A percentile compares a stretch with the other conserved stretches of the same genome.
Conservation (phyloP, 2,888 invertebrate genomes). For the Ochropacha duplaris region DNA sequence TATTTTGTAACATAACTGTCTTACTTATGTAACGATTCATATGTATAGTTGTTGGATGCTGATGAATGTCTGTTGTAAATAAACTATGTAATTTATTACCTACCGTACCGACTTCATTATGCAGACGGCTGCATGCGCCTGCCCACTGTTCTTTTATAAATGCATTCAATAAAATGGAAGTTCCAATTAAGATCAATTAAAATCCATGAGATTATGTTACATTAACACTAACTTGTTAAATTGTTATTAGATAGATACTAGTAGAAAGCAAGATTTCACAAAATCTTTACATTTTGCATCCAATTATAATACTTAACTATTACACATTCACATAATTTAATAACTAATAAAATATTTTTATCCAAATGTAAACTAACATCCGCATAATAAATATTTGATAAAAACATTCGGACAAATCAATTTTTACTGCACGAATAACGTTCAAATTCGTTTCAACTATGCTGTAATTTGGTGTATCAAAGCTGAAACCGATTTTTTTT, state of each 20-base stretch:
- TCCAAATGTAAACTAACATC: conserved; percentile 4
- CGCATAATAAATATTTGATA: conserved; percentile 10
- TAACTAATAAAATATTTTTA: no score
- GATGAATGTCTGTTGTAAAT: conserved; percentile 24
- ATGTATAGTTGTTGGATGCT: conserved; percentile 33
- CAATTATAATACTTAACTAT: no score
- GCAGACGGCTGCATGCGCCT: not conserved
- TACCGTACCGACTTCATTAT: not conserved
- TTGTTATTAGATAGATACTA: no score
- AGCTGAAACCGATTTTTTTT: not conserved
- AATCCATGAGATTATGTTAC: no score
- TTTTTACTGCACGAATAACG: conserved; percentile 22
- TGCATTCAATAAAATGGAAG: not conserved
- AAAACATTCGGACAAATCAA: conserved; percentile 22
- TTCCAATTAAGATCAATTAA: not conserved
- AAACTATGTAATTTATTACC: conserved; percentile 2
- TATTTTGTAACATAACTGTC: conserved; percentile 51
- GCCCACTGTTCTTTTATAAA: not conserved
- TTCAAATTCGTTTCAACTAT: conserved; percentile 9
- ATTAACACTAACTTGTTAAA: no score
- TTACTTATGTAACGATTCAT: conserved; percentile 52
- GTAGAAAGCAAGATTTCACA: no score
- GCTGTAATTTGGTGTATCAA: conserved; percentile 7
- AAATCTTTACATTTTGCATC: no score
- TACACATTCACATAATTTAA: no score